Conservation (phyloP, 2,797 vertebrate species). For the Buphagus erythrorhynchus region DNA sequence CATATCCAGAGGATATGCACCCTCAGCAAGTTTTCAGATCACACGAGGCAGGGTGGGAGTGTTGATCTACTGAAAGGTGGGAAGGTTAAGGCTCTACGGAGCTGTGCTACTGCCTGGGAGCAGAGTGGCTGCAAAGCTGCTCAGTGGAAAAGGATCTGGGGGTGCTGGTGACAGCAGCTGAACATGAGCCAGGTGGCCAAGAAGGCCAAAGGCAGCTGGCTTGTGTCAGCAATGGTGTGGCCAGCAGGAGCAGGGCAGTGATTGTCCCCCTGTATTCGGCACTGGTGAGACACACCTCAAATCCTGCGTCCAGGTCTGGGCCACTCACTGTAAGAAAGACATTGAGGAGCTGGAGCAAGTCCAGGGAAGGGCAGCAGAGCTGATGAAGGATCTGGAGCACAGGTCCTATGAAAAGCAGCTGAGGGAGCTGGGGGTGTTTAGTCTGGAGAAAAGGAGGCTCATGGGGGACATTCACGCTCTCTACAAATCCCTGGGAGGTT, state of each 20-base stretch:
- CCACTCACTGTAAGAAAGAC: fast-evolving
- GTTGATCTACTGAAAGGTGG: not conserved
- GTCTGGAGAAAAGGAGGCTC: not conserved
- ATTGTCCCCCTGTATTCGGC: fast-evolving
- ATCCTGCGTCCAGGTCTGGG: fast-evolving
- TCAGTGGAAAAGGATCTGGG: not conserved
- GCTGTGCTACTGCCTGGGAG: not conserved
- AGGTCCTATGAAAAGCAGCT: not conserved
- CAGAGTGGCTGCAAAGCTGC: not conserved
- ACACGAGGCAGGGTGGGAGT: not conserved
- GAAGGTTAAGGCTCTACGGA: not conserved
- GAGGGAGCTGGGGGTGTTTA: not conserved
- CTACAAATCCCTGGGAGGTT: not conserved
- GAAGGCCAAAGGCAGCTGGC: not conserved
- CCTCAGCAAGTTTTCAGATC: not conserved
- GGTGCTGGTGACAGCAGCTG: fast-evolving
- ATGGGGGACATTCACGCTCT: fast-evolving
- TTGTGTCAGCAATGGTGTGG: not conserved
- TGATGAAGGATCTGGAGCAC: not conserved
- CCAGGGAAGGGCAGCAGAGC: not conserved
- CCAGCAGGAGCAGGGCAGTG: not conserved
- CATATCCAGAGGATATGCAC: not conserved
- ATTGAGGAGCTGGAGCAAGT: fast-evolving
- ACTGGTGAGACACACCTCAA: not conserved
- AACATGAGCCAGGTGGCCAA: not conserved